phyloP scores from a whole-genome alignment of 2,888 invertebrate genomes.

The Ferdinandea cuprea region DNA sequence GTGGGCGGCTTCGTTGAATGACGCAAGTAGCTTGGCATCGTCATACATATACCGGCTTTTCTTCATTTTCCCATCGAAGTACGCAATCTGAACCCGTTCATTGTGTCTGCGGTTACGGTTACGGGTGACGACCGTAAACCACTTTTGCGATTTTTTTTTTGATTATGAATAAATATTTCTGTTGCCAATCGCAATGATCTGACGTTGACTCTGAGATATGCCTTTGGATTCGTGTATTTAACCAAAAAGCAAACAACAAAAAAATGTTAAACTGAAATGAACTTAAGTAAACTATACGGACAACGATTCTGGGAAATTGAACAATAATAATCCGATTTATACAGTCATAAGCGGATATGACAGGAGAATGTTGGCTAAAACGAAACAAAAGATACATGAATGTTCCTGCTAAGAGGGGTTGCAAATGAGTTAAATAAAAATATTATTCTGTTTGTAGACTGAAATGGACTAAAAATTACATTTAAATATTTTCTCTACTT shows the following conservation, averaged over 20 bases:
- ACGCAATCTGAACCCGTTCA: slow-evolving; percentile 34
- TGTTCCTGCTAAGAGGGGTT: no score
- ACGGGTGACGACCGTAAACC: no score
- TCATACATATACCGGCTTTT: slow-evolving; percentile 34
- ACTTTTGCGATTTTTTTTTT: no score
- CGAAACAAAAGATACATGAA: not conserved
- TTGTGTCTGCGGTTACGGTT: slow-evolving; percentile 37
- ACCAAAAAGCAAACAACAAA: not conserved
- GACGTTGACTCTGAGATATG: not conserved
- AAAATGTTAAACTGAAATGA: not conserved
- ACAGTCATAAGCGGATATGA: slow-evolving; percentile 6
- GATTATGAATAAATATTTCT: no score
- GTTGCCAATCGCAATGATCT: slow-evolving; percentile 22
- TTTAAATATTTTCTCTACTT: no score
- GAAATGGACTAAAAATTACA: no score
- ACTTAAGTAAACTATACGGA: slow-evolving; percentile 18
- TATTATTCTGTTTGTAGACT: no score
- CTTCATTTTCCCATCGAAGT: slow-evolving; percentile 4
- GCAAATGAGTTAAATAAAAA: no score
- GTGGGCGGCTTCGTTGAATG: slow-evolving; percentile 29
- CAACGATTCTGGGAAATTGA: slow-evolving; percentile 32
- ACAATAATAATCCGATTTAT: slow-evolving; percentile 7
- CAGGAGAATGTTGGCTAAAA: not conserved
- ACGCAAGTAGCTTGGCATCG: slow-evolving; percentile 31
- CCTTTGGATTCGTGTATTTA: not conserved